Evolutionary conservation across 2,888 invertebrate genomes (phyloP).

Genomic region (Microctonus hyperodae): DNA sequence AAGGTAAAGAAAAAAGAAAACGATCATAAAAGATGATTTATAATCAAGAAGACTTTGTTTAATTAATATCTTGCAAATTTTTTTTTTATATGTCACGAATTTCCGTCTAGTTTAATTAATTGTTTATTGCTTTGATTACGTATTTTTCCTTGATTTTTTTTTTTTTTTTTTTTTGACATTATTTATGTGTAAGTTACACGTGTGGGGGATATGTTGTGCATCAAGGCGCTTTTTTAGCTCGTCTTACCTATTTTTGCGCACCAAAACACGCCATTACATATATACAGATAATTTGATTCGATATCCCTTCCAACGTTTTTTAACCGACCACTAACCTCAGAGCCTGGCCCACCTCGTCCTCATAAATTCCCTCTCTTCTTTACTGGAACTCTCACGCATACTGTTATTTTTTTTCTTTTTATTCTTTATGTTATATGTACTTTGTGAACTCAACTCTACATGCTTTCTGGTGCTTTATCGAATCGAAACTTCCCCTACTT

Average conservation of each 20-base stretch:
- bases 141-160: constrained; percentile 29
- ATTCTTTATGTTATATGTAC: constrained; percentile 8
- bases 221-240: constrained; percentile 23
- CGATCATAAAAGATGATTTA: not conserved
- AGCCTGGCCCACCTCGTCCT: not conserved
- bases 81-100: constrained; percentile 26
- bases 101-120: constrained; percentile 12
- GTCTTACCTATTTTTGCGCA: constrained; percentile 31
- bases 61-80: not conserved
- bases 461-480: not conserved
- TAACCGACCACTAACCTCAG: constrained; percentile 6
- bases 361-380: constrained; percentile 8
- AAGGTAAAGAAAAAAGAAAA: not conserved
- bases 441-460: not conserved
- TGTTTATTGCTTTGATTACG: too few species aligned
- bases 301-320: constrained; percentile 10
- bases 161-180: not conserved
- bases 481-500: not conserved
- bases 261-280: not conserved
- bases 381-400: constrained; percentile 1
- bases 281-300: not conserved
- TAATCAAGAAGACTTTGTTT: not conserved
- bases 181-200: not conserved
- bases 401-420: constrained; percentile 10
- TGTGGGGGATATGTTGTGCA: constrained; percentile 13